These are phyloP conservation scores for Calyptommatus sinebrachiatus DNA, from an alignment of 2,113 vertebrate species.

Conservation along the genomic window DNA sequence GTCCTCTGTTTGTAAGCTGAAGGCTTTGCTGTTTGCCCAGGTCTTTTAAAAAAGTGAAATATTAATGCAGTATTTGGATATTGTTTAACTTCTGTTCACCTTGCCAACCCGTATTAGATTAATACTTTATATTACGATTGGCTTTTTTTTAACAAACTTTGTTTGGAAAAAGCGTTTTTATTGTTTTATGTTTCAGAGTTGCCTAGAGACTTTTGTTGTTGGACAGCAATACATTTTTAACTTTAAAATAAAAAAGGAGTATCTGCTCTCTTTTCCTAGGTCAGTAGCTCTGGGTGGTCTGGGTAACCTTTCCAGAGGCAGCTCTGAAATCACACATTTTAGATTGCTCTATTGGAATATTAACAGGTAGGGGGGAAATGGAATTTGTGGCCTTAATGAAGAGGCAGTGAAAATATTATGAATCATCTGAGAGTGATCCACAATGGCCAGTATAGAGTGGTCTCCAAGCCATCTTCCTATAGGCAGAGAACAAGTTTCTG, in stretches of 20 bases:
- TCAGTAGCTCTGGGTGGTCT: no score
- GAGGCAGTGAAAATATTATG: not conserved
- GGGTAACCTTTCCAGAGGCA: not conserved
- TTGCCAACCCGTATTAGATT: not conserved
- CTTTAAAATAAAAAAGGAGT: not conserved
- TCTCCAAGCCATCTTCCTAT: no score
- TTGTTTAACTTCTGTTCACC: not conserved
- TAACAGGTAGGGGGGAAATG: not conserved
- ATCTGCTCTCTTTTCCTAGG: not conserved
- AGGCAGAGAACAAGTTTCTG: no score
- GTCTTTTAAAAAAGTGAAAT: not conserved
- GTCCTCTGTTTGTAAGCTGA: not conserved
- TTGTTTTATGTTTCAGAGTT: no score
- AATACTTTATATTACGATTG: no score
- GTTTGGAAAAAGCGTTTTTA: no score
- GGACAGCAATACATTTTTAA: no score
- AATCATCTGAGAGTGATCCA: not conserved
- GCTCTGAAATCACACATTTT: not conserved
- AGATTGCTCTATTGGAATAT: not conserved
- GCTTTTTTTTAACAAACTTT: no score
- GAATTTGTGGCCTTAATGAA: not conserved
- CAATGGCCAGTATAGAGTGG: no score
- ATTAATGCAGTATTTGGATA: not conserved
- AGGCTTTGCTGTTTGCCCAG: not conserved
- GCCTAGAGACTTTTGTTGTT: no score